Conservation (phyloP, 2,797 vertebrate species). For the Fundulus diaphanus region DNA sequence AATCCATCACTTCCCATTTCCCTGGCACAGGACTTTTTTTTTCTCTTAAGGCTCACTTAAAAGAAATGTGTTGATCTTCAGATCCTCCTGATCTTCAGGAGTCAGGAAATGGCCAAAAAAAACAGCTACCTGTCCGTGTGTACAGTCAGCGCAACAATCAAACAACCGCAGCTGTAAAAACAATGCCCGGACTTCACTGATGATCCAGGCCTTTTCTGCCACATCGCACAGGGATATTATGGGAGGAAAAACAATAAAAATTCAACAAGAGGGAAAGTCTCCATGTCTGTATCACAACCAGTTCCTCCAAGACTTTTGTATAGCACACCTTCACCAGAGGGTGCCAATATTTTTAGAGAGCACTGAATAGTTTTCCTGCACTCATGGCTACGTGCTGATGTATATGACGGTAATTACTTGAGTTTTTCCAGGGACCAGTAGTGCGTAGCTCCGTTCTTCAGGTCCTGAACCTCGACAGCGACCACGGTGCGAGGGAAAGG, state of each 20-base stretch:
- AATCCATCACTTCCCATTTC: no score
- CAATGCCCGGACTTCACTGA: neutral
- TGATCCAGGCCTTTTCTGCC: neutral
- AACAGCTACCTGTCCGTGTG: neutral
- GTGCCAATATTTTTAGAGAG: neutral
- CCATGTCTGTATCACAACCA: neutral
- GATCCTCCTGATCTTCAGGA: no score
- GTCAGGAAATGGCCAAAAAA: no score
- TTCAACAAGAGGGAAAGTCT: neutral
- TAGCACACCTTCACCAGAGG: neutral
- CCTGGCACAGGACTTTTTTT: no score
- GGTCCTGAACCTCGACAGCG: slow-evolving; percentile 95
- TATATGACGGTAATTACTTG: slow-evolving; percentile 80
- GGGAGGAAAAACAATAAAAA: no score
- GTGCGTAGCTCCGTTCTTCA: slow-evolving; percentile 97
- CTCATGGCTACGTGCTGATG: neutral
- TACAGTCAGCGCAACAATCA: neutral
- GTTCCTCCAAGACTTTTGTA: neutral
- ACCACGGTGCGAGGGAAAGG: slow-evolving; percentile 95
- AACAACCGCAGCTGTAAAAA: neutral
- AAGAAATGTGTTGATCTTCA: no score
- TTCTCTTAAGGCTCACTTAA: no score
- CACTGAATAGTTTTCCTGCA: neutral
- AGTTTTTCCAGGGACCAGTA: slow-evolving; percentile 99
- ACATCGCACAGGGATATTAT: neutral